These are phyloP conservation scores for Clinocottus analis DNA, from an alignment of 2,113 vertebrate species.

Conservation along the genomic window DNA sequence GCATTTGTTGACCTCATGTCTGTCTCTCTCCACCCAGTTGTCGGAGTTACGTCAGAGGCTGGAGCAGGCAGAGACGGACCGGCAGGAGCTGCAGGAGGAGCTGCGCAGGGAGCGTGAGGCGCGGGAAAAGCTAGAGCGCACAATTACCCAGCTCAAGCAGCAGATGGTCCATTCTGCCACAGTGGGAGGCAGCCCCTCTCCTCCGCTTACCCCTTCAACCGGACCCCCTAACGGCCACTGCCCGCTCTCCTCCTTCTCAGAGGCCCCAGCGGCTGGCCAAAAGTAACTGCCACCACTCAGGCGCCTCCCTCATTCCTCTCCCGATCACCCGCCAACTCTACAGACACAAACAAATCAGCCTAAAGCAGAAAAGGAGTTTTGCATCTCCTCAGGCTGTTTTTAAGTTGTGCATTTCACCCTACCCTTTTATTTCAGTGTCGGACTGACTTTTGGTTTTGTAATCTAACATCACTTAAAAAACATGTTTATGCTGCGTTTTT, in stretches of 20 bases:
- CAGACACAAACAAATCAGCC: slow-evolving; percentile 68
- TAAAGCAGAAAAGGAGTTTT: slow-evolving; percentile 49
- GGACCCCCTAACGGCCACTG: slow-evolving; percentile 66
- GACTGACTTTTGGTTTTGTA: slow-evolving; percentile 69
- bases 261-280: slow-evolving; percentile 63
- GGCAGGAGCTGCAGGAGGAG: slow-evolving; percentile 96
- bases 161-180: slow-evolving; percentile 86
- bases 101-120: slow-evolving; percentile 93
- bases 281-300: slow-evolving; percentile 66
- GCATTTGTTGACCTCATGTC: slow-evolving; percentile 23
- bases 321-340: slow-evolving; percentile 51
- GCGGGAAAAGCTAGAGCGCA: slow-evolving; percentile 92
- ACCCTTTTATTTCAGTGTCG: slow-evolving; percentile 55
- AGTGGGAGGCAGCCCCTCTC: slow-evolving; percentile 76
- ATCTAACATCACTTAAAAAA: slow-evolving; percentile 70
- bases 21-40: slow-evolving; percentile 80
- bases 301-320: slow-evolving; percentile 40
- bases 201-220: slow-evolving; percentile 72
- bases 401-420: slow-evolving; percentile 35
- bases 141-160: slow-evolving; percentile 91
- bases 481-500: slow-evolving; percentile 31
- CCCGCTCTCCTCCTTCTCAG: slow-evolving; percentile 63
- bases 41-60: slow-evolving; percentile 91
- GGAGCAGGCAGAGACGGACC: slow-evolving; percentile 92
- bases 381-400: slow-evolving; percentile 44